These are phyloP conservation scores for Polietes domitor DNA, from an alignment of 2,888 invertebrate genomes.

Conservation along the genomic window DNA sequence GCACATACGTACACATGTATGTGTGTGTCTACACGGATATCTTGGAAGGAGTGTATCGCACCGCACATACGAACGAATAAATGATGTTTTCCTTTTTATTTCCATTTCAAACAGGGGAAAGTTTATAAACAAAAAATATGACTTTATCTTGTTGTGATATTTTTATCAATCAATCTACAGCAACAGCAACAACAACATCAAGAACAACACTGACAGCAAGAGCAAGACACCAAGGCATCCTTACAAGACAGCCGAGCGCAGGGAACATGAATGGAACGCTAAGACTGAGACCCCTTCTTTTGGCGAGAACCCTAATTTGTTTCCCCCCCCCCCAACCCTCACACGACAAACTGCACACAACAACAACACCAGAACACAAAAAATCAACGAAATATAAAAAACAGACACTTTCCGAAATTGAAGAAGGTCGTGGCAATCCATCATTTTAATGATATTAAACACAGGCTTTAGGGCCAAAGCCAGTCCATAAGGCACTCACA, in stretches of 20 bases:
- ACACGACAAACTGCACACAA: not conserved
- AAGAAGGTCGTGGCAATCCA: slow-evolving; percentile 69
- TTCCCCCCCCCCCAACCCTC: slow-evolving; percentile 1
- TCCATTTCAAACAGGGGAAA: slow-evolving; percentile 46
- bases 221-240: slow-evolving; percentile 30
- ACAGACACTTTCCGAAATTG: slow-evolving; percentile 60
- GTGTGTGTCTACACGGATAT: not conserved
- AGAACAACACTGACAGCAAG: slow-evolving; percentile 18
- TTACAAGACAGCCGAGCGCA: not conserved
- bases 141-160: slow-evolving; percentile 66
- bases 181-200: slow-evolving; percentile 34
- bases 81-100: slow-evolving; percentile 59
- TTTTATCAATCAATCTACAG: slow-evolving; percentile 67
- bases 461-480: slow-evolving; percentile 57
- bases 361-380: slow-evolving; percentile 15
- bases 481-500: slow-evolving; percentile 3
- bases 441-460: slow-evolving; percentile 68
- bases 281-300: slow-evolving; percentile 28
- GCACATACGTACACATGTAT: slow-evolving; percentile 13
- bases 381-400: slow-evolving; percentile 39
- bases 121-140: slow-evolving; percentile 59
- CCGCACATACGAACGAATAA: slow-evolving; percentile 41
- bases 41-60: slow-evolving; percentile 18
- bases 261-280: slow-evolving; percentile 14
- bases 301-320: slow-evolving; percentile 60